Base-by-base conservation (phyloP, 2,113 vertebrate genomes). In the Crotalus helleri region DNA sequence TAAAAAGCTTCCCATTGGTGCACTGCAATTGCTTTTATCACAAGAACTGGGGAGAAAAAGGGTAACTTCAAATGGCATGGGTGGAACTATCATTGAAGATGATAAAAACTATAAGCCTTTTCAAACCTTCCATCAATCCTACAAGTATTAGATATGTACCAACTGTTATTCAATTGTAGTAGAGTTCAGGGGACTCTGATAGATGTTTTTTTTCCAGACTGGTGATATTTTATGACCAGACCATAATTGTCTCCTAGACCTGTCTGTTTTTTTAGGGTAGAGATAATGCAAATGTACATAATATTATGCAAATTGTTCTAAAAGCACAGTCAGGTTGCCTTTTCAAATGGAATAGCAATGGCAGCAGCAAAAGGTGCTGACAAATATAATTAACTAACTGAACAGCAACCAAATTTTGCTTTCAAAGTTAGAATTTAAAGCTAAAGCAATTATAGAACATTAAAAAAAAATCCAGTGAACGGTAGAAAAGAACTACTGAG, bases 231-330 rank as follows among this genome's bases (percentile, higher is more conserved):
- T 44, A 96, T 92, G 86, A 96, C 94, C 93, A 93, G 59, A 91
- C 46, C 90, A 94, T 93, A 92, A 95, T 85, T 95, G 93, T 94
- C 54, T 95, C 91, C 90, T 54, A 91, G 94, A 92, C 86, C 94
- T 95, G 93, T 94, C 92, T 93, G 19, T 94, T 93, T 93, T 93
- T 97, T 92, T 54, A 81, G 90, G 94, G 93, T 53, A 0, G 12
- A 93, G 94, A 86, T 87, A 93, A 96, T 96, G 93, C 92, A 96
- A 93, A 95, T 90, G 51, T 55, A 26, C 46, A 29, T 94, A 94
- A 94, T 93, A 85, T 55, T 92, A 93, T 94, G 92, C 88, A 96
- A 96, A 95, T 95, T 93, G 88, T 93, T 95, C 91, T 94, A 92
- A 94, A 81, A 91, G 92, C 91, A 91, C 55, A 94, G 88, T 0